Percentiles rank a stretch among this genome's conserved stretches.
These are phyloP conservation scores for Amaurobius ferox DNA, from an alignment of 2,888 invertebrate species.

Conservation along the genomic window DNA sequence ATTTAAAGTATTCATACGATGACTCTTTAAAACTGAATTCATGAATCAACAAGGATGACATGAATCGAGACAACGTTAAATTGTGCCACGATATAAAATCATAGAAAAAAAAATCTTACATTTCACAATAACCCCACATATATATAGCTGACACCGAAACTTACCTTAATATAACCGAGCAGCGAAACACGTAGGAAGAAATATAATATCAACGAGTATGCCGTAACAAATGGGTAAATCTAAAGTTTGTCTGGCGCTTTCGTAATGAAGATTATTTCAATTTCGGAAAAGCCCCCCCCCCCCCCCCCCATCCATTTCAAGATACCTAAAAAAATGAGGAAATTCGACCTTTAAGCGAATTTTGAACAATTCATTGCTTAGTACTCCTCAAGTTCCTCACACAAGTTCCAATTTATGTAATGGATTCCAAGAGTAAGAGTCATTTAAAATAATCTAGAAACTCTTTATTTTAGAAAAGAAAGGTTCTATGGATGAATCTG, in stretches of 20 bases:
- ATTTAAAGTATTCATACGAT: no score
- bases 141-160: no score
- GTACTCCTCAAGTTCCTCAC: slow-evolving; percentile 15
- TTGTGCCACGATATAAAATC: no score
- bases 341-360: neutral
- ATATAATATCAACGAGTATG: neutral
- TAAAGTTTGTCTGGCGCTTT: neutral
- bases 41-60: no score
- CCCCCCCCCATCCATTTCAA: neutral
- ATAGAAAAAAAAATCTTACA: no score
- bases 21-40: no score
- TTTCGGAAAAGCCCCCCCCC: neutral
- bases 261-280: neutral
- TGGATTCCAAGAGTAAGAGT: slow-evolving; percentile 28
- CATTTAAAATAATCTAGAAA: slow-evolving; percentile 31
- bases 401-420: slow-evolving; percentile 43
- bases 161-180: no score
- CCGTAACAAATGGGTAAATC: neutral
- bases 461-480: slow-evolving; percentile 10
- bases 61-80: no score
- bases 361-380: slow-evolving; percentile 45
- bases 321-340: no score
- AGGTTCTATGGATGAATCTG: no score
- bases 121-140: no score
- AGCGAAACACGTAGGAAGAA: no score